Evolutionary conservation across 35 echinoderm and acorn worm species (phyloP).

Genomic region (Heliocidaris tuberculata): DNA sequence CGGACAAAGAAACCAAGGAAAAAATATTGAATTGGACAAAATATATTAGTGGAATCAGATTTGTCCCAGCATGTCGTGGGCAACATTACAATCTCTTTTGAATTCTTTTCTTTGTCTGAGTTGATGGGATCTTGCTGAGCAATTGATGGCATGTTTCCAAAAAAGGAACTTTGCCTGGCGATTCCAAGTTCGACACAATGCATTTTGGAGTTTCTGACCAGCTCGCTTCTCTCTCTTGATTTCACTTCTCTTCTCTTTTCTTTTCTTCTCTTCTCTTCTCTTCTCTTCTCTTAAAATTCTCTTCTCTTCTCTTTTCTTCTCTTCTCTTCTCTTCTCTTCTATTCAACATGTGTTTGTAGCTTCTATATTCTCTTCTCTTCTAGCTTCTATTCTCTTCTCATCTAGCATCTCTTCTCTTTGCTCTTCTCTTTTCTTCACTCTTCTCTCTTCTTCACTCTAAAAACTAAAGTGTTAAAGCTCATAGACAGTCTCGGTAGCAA

Average conservation of each 20-base stretch:
- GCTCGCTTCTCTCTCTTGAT: not conserved
- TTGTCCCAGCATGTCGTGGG: not conserved
- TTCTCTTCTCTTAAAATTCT: not conserved
- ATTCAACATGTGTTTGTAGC: too few relatives aligned
- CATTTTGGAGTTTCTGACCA: not conserved
- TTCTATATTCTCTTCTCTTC: not conserved
- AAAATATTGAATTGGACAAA: not conserved
- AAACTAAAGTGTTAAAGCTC: too few relatives aligned
- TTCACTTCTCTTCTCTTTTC: not conserved
- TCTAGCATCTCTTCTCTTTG: too few relatives aligned
- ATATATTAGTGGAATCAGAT: not conserved
- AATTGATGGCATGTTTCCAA: not conserved
- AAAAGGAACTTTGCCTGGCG: not conserved
- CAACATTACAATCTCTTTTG: not conserved
- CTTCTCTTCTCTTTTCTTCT: not conserved
- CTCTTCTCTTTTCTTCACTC: not conserved
- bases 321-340: not conserved
- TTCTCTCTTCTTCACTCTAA: not conserved
- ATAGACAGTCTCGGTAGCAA: too few relatives aligned
- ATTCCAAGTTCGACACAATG: not conserved
- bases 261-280: not conserved
- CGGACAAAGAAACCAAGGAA: not conserved
- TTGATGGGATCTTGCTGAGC: not conserved
- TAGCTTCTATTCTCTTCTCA: not conserved
- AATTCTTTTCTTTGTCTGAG: not conserved